Percentiles rank a stretch among this genome's conserved stretches.
Evolutionary conservation across 2,888 invertebrate species (phyloP).

Genomic region (Hermaeophaga mercurialis): DNA sequence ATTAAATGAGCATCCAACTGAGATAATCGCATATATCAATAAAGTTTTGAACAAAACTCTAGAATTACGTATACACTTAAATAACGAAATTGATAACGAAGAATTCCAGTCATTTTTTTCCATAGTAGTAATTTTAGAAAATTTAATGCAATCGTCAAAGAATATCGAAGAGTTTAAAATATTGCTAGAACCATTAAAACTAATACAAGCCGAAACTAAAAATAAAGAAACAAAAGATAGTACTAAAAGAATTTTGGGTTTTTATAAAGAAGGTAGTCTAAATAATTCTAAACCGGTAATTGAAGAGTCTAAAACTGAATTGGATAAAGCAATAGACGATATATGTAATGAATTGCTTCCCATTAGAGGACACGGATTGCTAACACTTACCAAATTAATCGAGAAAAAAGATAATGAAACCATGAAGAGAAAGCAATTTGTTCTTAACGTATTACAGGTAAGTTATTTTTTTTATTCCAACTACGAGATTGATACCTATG

Average conservation of each 20-base stretch:
- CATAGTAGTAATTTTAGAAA: conserved; percentile 49
- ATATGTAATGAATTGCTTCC: conserved; percentile 75
- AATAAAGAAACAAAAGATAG: conserved; percentile 47
- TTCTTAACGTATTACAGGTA: conserved; percentile 77
- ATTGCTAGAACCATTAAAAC: conserved; percentile 47
- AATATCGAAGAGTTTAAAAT: conserved; percentile 47
- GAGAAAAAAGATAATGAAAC: conserved; percentile 68
- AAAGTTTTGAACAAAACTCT: conserved; percentile 53
- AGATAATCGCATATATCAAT: conserved; percentile 60
- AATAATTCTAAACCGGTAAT: conserved; percentile 23
- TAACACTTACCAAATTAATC: conserved; percentile 74
- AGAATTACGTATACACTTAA: conserved; percentile 41
- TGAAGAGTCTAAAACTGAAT: conserved; percentile 54
- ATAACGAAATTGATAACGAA: conserved; percentile 42
- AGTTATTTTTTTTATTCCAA: too few relatives aligned
- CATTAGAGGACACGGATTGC: conserved; percentile 80
- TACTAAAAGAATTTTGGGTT: conserved; percentile 41
- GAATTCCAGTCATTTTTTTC: conserved; percentile 50
- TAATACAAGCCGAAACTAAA: conserved; percentile 42
- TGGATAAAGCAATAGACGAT: conserved; percentile 69
- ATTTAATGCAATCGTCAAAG: conserved; percentile 52
- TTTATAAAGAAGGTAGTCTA: conserved; percentile 24
- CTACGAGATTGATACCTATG: too few relatives aligned
- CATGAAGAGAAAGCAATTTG: conserved; percentile 66
- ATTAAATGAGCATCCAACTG: conserved; percentile 58